A percentile compares a stretch with the other conserved stretches of the same genome.
These are phyloP conservation scores for Epizoanthus ramosus DNA, from an alignment of 92 coral and sea anemone species.

Conservation along the genomic window DNA sequence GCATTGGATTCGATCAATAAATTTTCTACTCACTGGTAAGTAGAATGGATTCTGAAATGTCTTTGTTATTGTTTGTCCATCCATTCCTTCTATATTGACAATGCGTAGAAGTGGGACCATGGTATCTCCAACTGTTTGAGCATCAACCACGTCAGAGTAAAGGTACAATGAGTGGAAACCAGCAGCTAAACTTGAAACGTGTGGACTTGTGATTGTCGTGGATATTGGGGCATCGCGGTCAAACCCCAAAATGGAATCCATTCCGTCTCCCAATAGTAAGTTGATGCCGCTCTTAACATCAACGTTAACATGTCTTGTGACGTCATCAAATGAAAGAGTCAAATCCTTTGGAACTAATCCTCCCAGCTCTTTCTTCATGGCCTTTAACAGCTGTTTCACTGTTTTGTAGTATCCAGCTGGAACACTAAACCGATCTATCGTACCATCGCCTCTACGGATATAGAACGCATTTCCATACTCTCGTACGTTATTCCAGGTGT, in stretches of 20 bases:
- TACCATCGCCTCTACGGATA: too few species aligned
- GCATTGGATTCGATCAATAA: constrained; percentile 55
- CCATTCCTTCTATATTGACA: constrained; percentile 44
- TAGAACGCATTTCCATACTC: neutral
- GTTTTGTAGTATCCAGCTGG: neutral
- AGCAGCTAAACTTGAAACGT: constrained; percentile 42
- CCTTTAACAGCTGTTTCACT: neutral
- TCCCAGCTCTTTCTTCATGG: too few species aligned
- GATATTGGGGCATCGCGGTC: too few species aligned
- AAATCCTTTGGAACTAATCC: too few species aligned
- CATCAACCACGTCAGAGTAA: constrained; percentile 47
- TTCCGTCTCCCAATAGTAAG: too few species aligned
- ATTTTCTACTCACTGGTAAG: constrained; percentile 35
- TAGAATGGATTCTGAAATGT: constrained; percentile 58
- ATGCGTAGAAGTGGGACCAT: constrained; percentile 51
- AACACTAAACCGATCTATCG: too few species aligned
- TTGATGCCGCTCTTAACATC: too few species aligned
- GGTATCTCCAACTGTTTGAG: constrained; percentile 57
- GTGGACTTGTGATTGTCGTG: constrained; percentile 35
- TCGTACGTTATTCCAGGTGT: constrained; percentile 51
- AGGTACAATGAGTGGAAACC: constrained; percentile 50
- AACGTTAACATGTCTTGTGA: too few species aligned
- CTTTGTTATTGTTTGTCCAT: constrained; percentile 47
- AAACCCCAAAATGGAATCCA: too few species aligned
- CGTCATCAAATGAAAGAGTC: too few species aligned